These are phyloP conservation scores for Uria aalge DNA, from an alignment of 2,113 vertebrate genomes.

Conservation along the genomic window DNA sequence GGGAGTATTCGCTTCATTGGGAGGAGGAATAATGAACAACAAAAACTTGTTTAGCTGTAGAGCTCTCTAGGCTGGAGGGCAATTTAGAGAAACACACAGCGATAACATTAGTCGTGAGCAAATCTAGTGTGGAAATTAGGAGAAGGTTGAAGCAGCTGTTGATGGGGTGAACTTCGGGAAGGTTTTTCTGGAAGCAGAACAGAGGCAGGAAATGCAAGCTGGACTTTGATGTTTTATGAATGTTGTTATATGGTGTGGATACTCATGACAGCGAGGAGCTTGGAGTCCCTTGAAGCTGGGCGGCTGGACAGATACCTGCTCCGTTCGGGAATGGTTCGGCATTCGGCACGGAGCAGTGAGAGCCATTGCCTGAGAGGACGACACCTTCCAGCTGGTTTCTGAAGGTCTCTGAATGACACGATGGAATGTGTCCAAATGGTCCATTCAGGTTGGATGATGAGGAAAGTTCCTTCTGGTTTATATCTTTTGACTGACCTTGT, in stretches of 20 bases:
- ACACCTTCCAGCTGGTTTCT: background rate
- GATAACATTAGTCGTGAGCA: background rate
- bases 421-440: background rate
- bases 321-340: rapidly evolving
- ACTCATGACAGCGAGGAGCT: background rate
- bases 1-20: background rate
- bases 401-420: background rate
- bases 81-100: background rate
- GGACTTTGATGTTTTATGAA: background rate
- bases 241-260: background rate
- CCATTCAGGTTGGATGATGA: too few relatives aligned
- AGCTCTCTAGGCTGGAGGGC: background rate
- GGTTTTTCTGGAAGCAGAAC: background rate
- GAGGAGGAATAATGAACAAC: background rate
- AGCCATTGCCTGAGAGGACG: background rate
- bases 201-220: background rate
- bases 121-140: background rate
- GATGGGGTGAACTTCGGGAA: background rate
- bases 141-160: background rate
- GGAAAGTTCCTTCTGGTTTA: background rate
- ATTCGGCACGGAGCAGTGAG: rapidly evolving
- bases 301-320: background rate
- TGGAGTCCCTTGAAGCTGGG: background rate
- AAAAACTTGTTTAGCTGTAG: background rate
- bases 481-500: background rate